A percentile compares a stretch with the other conserved stretches of the same genome.
phyloP scores from a whole-genome alignment of 2,888 invertebrate species.

The Galerucella nymphaeae region DNA sequence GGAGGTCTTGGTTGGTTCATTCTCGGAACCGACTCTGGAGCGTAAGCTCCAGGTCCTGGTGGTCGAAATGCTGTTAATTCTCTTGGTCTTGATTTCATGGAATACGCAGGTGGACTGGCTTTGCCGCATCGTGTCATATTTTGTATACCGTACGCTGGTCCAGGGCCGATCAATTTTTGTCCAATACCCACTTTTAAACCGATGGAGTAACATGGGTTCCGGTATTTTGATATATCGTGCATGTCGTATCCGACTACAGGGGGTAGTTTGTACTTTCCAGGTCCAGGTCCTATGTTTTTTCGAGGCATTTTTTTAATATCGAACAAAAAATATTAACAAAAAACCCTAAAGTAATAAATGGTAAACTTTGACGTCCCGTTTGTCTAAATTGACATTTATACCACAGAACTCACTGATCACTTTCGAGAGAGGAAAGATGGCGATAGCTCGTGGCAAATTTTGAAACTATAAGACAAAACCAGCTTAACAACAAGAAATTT shows the following conservation, averaged over 20 bases:
- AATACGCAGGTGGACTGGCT: constrained; percentile 68
- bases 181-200: constrained; percentile 61
- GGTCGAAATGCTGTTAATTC: constrained; percentile 58
- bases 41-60: constrained; percentile 75
- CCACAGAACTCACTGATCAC: no score
- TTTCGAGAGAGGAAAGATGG: no score
- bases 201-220: constrained; percentile 75
- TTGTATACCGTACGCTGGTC: constrained; percentile 66
- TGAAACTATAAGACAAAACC: no score
- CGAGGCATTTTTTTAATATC: constrained; percentile 29
- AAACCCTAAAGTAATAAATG: not conserved
- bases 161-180: constrained; percentile 60
- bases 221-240: constrained; percentile 72
- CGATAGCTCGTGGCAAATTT: no score
- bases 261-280: constrained; percentile 73
- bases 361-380: no score
- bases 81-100: constrained; percentile 55
- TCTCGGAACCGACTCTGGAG: constrained; percentile 69
- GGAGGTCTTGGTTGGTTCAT: constrained; percentile 70
- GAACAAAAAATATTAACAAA: constrained; percentile 22
- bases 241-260: constrained; percentile 70
- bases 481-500: no score
- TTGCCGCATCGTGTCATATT: constrained; percentile 66
- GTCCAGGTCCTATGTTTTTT: constrained; percentile 71
- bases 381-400: not conserved